Conservation (phyloP, 2,113 vertebrate species). For the Brachyhypopomus gauderio region DNA sequence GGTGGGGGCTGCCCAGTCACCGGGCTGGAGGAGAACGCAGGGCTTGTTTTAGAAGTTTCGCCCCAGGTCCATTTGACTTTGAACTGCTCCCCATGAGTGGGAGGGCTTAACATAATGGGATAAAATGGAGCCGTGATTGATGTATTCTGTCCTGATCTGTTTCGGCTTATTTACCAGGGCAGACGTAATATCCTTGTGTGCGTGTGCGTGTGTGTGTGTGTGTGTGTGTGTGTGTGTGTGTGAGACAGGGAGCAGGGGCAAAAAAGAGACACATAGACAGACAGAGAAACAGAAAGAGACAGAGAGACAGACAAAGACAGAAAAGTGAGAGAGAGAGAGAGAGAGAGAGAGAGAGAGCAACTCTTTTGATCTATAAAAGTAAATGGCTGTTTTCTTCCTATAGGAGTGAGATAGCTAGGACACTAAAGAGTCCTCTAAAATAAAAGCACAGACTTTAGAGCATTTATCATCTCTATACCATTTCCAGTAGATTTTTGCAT, state of each 20-base stretch:
- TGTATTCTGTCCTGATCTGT: conserved; percentile 56
- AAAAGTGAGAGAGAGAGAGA: neutral
- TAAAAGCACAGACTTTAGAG: too few relatives aligned
- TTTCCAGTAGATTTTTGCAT: too few relatives aligned
- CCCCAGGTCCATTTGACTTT: conserved; percentile 53
- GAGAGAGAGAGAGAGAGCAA: conserved; percentile 20
- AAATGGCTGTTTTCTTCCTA: neutral
- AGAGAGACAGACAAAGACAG: conserved; percentile 13
- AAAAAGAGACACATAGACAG: neutral
- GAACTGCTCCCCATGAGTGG: conserved; percentile 54
- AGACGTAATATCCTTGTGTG: conserved; percentile 36
- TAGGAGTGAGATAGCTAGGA: neutral
- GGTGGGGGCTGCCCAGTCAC: neutral
- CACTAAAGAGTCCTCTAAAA: neutral
- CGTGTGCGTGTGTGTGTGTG: conserved; percentile 8
- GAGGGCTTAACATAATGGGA: conserved; percentile 55
- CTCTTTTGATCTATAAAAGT: conserved; percentile 13
- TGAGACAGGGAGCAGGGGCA: neutral
- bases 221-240: conserved; percentile 6
- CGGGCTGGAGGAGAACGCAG: neutral
- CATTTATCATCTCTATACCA: neutral
- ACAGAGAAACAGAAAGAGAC: neutral
- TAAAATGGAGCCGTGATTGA: conserved; percentile 63
- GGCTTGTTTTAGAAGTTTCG: conserved; percentile 38
- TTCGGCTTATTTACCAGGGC: conserved; percentile 60